A percentile compares a stretch with the other conserved stretches of the same genome.
phyloP scores from a whole-genome alignment of 2,888 invertebrate species.

The Agrochola litura region DNA sequence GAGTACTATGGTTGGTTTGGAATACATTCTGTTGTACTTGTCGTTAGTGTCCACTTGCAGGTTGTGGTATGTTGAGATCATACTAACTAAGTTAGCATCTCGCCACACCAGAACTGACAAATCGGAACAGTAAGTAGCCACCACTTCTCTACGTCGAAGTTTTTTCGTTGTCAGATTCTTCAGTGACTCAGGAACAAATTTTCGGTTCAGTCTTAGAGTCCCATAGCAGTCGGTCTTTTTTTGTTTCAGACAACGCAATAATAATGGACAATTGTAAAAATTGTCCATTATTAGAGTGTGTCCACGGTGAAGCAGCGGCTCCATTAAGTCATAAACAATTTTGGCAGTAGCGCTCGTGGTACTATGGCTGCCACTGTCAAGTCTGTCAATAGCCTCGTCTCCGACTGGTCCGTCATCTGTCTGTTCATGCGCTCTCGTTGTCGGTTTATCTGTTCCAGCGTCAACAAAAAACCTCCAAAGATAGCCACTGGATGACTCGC shows the following conservation, averaged over 20 bases:
- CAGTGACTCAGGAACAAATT: slow-evolving; percentile 11
- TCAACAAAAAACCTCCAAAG: slow-evolving; percentile 11
- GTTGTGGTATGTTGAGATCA: slow-evolving; percentile 13
- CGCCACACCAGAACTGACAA: slow-evolving; percentile 4
- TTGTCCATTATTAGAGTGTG: slow-evolving; percentile 4
- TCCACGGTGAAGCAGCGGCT: slow-evolving; percentile 4
- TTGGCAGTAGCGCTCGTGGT: background rate
- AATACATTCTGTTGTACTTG: background rate
- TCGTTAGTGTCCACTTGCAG: background rate
- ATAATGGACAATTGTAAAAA: slow-evolving; percentile 15
- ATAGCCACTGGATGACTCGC: background rate
- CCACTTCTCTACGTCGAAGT: slow-evolving; percentile 16
- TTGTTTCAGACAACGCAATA: slow-evolving; percentile 3
- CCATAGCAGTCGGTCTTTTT: slow-evolving; percentile 17
- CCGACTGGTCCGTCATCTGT: slow-evolving; percentile 5
- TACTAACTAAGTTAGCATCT: slow-evolving; percentile 6
- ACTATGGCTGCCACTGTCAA: background rate
- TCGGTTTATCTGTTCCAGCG: background rate
- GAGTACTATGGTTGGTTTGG: slow-evolving; percentile 7
- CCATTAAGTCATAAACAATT: background rate
- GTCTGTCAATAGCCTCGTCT: background rate
- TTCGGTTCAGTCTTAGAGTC: slow-evolving; percentile 12
- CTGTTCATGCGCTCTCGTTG: background rate
- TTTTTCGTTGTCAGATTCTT: slow-evolving; percentile 18
- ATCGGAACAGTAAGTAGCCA: slow-evolving; percentile 14